Base-by-base conservation (phyloP, 2,113 vertebrate genomes). In the Macquaria ambigua region DNA sequence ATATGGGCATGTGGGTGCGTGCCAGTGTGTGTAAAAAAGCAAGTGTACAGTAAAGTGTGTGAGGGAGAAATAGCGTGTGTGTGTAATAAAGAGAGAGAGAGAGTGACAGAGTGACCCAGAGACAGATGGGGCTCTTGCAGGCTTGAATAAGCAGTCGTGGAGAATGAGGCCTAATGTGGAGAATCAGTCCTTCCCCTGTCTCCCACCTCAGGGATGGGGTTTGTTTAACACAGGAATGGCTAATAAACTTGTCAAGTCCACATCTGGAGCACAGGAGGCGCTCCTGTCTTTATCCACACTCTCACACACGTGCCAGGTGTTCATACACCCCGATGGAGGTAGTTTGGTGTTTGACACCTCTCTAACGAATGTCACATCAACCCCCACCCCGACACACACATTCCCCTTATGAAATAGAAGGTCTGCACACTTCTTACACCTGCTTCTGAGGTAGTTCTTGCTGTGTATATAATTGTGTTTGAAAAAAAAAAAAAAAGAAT, bases 91-190 rank as follows among this genome's bases (percentile, higher is more conserved):
- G 10, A 58, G 62, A 83, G 53, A 83, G 53, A 69, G 82, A 67
- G 61, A 25, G 66, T 52, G 84, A 79, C 20, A 89, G 77, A 86
- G 86, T 82, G 74, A 68, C 37, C 15, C 39, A 41, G 55, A 82
- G 90, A 94, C 94, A 96, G 94, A 94, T 94, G 94, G 91, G 78
- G 64, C 82, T 90, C 80, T 90, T 39, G 87, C 87, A 93, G 88
- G 94, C 94, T 89, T 93, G 90, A 93, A 74, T 95, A 89, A 94
- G 92, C 91, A 93, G 92, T 85, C 69, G 59, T 88, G 90, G 84
- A 94, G 88, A 92, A 93, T 78, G 86, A 91, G 89, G 84, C 83
- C 87, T 82, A 90, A 95, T 94, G 94, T 92, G 85, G 63, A 62
- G 92, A 94, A 90, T 94, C 90, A 58, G 86, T 86, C 75, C 79